Percentiles rank a stretch among this genome's conserved stretches.
phyloP scores from a whole-genome alignment of 2,113 vertebrate species.

The Cranoglanis bouderius region DNA sequence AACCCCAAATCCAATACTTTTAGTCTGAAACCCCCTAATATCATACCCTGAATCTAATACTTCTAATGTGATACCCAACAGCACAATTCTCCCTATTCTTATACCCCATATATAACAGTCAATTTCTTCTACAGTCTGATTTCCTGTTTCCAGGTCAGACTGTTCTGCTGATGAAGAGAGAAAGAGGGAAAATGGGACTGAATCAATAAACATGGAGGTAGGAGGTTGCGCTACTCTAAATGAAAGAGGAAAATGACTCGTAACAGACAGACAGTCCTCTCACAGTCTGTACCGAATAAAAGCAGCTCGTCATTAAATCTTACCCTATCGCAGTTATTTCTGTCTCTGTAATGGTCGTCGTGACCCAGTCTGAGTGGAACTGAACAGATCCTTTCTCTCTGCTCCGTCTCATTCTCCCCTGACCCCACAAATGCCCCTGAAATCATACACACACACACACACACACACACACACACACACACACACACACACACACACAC shows the following conservation, averaged over 20 bases:
- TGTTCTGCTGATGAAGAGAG: not conserved
- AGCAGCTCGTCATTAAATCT: too few relatives aligned
- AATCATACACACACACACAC: too few relatives aligned
- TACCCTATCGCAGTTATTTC: not conserved
- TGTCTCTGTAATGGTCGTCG: not conserved
- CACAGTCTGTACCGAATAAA: too few relatives aligned
- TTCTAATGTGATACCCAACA: not conserved
- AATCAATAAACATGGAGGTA: not conserved
- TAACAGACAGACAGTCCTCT: not conserved
- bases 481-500: not conserved
- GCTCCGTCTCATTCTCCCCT: too few relatives aligned
- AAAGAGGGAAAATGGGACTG: not conserved
- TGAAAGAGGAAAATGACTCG: not conserved
- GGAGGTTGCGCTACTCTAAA: not conserved
- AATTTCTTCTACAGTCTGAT: not conserved
- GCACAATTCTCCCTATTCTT: not conserved
- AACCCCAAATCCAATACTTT: not conserved
- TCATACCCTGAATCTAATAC: not conserved
- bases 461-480: too few relatives aligned
- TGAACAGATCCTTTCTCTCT: not conserved
- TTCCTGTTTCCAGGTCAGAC: not conserved
- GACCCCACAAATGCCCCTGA: too few relatives aligned
- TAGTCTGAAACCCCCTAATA: not conserved
- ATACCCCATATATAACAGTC: not conserved
- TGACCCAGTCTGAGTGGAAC: not conserved